phyloP scores from a whole-genome alignment of 2,888 invertebrate species.

The Epinotia brunnichana region DNA sequence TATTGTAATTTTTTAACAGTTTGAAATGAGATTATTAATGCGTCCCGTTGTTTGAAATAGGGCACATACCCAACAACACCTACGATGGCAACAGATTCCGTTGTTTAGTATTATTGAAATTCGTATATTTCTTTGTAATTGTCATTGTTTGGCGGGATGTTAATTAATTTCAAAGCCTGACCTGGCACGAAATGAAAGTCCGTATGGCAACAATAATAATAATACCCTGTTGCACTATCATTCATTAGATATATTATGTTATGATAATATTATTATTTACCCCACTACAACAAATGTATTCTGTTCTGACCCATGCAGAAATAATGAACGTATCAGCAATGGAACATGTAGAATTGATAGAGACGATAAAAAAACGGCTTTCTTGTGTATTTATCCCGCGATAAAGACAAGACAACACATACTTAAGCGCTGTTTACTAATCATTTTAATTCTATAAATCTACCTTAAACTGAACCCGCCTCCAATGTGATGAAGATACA shows the following conservation, averaged over 20 bases:
- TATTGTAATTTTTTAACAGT: too few relatives aligned
- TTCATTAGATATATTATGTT: background rate
- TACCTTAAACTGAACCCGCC: too few relatives aligned
- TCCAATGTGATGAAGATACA: too few relatives aligned
- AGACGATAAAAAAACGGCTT: background rate
- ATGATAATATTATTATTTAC: too few relatives aligned
- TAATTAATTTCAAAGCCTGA: background rate
- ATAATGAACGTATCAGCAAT: background rate
- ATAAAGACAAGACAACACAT: background rate
- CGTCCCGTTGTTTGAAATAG: too few relatives aligned
- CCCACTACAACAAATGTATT: background rate
- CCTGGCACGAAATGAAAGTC: background rate
- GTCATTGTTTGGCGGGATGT: too few relatives aligned
- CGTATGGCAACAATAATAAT: background rate
- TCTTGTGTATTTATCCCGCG: background rate
- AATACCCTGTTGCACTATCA: background rate
- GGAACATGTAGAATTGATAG: background rate
- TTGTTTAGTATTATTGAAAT: too few relatives aligned
- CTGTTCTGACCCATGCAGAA: background rate
- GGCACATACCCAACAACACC: too few relatives aligned
- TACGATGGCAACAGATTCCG: too few relatives aligned
- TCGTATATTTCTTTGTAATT: too few relatives aligned
- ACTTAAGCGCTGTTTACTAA: background rate
- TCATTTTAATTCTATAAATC: too few relatives aligned
- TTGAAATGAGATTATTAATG: too few relatives aligned